Conservation (phyloP, 2,113 vertebrate genomes). For the Pitta sordida region DNA sequence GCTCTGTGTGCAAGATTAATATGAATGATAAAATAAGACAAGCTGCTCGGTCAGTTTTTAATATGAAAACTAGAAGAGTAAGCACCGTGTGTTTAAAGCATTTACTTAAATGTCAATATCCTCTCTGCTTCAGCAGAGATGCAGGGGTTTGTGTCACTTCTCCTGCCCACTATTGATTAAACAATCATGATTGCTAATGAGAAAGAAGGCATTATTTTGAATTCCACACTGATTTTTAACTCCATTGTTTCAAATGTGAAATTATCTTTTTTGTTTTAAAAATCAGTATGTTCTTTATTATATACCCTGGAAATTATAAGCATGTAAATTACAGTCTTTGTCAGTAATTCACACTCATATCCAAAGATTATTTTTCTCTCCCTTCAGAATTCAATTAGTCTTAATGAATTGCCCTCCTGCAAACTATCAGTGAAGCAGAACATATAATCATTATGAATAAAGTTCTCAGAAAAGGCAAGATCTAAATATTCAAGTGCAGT, state of each 20-base stretch:
- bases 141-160: constrained; percentile 12
- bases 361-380: background rate
- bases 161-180: background rate
- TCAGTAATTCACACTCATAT: background rate
- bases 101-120: constrained; percentile 49
- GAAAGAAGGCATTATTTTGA: background rate
- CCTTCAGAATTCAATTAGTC: constrained; percentile 28
- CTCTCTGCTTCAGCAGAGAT: background rate
- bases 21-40: background rate
- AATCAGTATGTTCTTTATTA: background rate
- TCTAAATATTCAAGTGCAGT: background rate
- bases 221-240: background rate
- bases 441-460: background rate
- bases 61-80: constrained; percentile 4
- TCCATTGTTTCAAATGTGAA: background rate
- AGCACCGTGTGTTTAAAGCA: constrained; percentile 8
- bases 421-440: constrained; percentile 40
- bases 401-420: constrained; percentile 24
- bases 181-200: constrained; percentile 23
- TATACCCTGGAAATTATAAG: background rate
- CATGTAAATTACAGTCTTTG: background rate
- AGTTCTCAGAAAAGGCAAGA: background rate
- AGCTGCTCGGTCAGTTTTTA: background rate
- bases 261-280: background rate
- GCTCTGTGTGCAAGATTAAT: background rate